Conservation (phyloP, 2,888 invertebrate genomes). For the Limnephilus rhombicus region DNA sequence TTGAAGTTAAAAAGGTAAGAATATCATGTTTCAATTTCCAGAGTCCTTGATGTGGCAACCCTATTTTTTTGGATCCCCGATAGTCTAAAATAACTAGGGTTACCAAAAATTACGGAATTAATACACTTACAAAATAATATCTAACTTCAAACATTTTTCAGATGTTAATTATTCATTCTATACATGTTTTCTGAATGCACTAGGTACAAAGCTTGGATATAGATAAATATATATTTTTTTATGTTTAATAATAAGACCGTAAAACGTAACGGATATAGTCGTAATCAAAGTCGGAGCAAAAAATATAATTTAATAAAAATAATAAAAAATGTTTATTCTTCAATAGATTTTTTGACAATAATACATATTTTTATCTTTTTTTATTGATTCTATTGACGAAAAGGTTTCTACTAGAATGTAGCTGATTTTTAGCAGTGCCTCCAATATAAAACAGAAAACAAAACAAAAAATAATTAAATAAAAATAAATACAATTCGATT, state of each 20-base stretch:
- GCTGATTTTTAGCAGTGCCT: too few relatives aligned
- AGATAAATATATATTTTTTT: not conserved
- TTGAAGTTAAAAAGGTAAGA: not conserved
- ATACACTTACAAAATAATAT: too few relatives aligned
- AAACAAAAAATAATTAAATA: too few relatives aligned
- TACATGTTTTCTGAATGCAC: not conserved
- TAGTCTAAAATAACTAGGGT: not conserved
- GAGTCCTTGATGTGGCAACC: not conserved
- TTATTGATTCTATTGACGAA: too few relatives aligned
- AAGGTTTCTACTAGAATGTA: too few relatives aligned
- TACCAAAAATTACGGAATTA: not conserved
- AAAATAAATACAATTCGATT: too few relatives aligned
- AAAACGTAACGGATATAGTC: not conserved
- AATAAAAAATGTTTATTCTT: too few relatives aligned
- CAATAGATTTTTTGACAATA: too few relatives aligned
- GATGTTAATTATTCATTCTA: not conserved
- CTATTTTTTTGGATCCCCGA: not conserved
- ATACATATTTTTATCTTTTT: too few relatives aligned
- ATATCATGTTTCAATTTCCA: not conserved
- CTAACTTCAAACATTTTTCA: too few relatives aligned
- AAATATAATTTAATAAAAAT: too few relatives aligned
- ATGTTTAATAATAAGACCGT: not conserved
- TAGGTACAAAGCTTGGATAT: not conserved
- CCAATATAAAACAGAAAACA: too few relatives aligned
- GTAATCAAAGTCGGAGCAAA: not conserved